Evolutionary conservation across 2,113 vertebrate genomes (phyloP), one percentile per base, ranked within the genome.

Genomic region (Hippocampus comes): DNA sequence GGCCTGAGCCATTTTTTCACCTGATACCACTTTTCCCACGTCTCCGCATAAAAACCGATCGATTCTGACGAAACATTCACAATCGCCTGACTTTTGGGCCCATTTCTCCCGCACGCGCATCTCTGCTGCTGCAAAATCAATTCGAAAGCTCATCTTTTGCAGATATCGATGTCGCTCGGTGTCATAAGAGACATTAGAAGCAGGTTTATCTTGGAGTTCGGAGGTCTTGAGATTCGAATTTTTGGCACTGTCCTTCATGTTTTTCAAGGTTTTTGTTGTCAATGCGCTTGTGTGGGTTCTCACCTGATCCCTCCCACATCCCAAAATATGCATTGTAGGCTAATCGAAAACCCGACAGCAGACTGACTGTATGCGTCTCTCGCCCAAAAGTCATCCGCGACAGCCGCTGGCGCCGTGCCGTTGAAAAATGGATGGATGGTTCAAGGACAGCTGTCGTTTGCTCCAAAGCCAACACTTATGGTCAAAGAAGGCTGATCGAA

Each of bases 51-150:
- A 59, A 38, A 34, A 55, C 73, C 21, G 23, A 69, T 76, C 1
- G 41, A 76, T 78, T 53, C 27, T 38, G 60, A 77, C 41, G 68
- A 59, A 72, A 74, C 68, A 56, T 59, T 48, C 42, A 23, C 70
- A 30, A 43, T 60, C 53, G 55, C 38, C 38, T 69, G 43, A 68
- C 38, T 63, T 12, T 70, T 59, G 10, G 20, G 51, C 60, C 42
- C 43, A 12, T 11, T 6, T 34, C 56, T 9, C 27, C 56, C 53
- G 34, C 53, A 68, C 76, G 46, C 30, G 60, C 66, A 18, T 68
- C 57, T 49, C 66, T 34, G 68, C 12, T 63, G 14, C 53, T 43
- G 75, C 48, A 27, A 66, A 75, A 83, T 78, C 81, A 71, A 82
- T 79, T 43, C 42, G 55, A 67, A 57, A 57, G 48, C 63, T 56